Conservation (phyloP, 2,113 vertebrate genomes). For the Cryptoleucopteryx plumbea region DNA sequence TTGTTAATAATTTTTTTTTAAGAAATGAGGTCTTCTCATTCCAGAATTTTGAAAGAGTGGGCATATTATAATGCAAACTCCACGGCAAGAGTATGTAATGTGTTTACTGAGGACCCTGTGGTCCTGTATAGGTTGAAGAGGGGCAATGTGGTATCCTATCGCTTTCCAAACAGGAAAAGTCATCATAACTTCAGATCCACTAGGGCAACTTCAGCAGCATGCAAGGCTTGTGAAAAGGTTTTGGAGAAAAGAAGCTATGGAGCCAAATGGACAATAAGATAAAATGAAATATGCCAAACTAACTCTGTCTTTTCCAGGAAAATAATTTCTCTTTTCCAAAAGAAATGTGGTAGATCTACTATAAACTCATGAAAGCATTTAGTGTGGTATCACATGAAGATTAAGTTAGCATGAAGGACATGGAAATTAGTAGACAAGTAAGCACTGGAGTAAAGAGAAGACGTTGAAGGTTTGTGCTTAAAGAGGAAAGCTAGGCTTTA, state of each 20-base stretch:
- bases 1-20: neutral
- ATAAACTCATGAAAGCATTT: neutral
- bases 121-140: neutral
- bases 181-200: neutral
- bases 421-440: neutral
- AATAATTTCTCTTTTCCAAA: neutral
- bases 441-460: neutral
- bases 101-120: neutral
- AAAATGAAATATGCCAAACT: neutral
- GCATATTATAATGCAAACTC: neutral
- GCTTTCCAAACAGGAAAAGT: neutral
- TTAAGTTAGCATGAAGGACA: neutral
- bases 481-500: neutral
- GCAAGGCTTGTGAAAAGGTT: neutral
- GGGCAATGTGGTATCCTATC: neutral
- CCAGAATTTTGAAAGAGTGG: neutral
- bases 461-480: neutral
- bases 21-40: neutral
- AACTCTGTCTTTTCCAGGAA: neutral
- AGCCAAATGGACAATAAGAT: neutral
- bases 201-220: neutral
- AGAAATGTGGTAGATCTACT: neutral
- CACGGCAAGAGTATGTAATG: neutral
- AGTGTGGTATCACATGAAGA: neutral
- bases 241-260: neutral